Base-by-base conservation (phyloP, 2,888 invertebrate genomes). In the Ophion ventricosus region DNA sequence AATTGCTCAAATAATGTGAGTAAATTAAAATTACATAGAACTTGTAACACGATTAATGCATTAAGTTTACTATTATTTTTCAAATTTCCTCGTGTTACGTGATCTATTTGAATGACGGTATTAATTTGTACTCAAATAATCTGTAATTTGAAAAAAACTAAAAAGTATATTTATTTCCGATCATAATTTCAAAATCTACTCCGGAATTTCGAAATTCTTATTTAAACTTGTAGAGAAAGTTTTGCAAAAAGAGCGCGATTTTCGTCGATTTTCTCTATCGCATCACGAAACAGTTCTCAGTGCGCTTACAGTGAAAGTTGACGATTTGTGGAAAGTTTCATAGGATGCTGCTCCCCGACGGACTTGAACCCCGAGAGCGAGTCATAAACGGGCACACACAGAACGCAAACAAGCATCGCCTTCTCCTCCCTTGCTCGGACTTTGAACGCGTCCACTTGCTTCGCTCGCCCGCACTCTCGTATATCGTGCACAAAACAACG, bases 361-460 rank as follows among this genome's bases (percentile, higher is more conserved):
- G 83, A 84, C 83, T 84, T 84, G 73, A 84, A 84, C 83, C 83
- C 83, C 77, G 72, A 7, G 69, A 78, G 40, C 67, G 82, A 80
- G 76, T 84, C 80, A 80, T 64, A 20, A 17, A 25, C 40, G 43
- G 5, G 14, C 35, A 35, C n/a, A 64, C 69, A 49, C 5, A 7
- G 29, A 59, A 29, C 25, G 54, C 67, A 77, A 69, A 77, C 66
- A 63, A 63, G 66, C 35, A 49, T 73, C 77, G 73, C 54, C 54
- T 72, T 82, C 61, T 76, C 49, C 69, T 77, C 80, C 77, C 73
- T 77, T 80, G 56, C 17, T 69, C 63, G 77, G 49, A 80, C 80
- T 80, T 84, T 84, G 83, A 56, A 57, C 83, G 81, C 64, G 49
- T 49, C 17, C 17, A 49, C 72, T 72, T 56, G 76, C 66, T 61